Base-by-base conservation (phyloP, 2,888 invertebrate genomes). In the Tenthredo scrophulariae region DNA sequence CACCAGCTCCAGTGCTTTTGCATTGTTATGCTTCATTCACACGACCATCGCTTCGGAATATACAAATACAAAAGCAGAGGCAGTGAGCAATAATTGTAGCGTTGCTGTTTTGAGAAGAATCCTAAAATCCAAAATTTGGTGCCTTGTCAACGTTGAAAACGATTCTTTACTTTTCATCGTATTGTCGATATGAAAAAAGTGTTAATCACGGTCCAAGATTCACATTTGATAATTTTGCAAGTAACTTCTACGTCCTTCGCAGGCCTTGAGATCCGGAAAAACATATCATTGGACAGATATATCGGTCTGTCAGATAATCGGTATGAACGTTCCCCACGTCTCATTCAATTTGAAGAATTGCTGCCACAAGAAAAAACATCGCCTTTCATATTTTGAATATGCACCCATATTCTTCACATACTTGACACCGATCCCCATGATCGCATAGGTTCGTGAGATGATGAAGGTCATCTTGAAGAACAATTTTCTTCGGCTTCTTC, bases 41-140 rank as follows among this genome's bases (percentile, higher is more conserved):
- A 18, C 33, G 67, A 29, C 29, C 26, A 67, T 29, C 29, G 67
- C 67, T 67, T 67, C 15, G 67, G 67, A 67, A 67, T 67, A 67
- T 67, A 15, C 33, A 67, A 67, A 67, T 26, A 67, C 18, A 33
- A 67, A 33, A 67, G 5, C 33, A 29, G 13, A 54, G 67, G 33
- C 15, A 67, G 29, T 67, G 26, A 67, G 67, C 67, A 29, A 67
- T 67, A 54, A 54, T 54, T 29, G 29, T 29, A 15, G 33, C 29
- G 67, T 29, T 67, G 9, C 67, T 26, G 9, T 67, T 33, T 15
- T 29, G 67, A 0, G 15, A 18, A 67, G 1, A 26, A 15, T 67
- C 18, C 18, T 5, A 29, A 67, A 67, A 13, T 29, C 29, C 29
- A 18, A 29, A 22, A 26, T 26, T 29, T 15, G 1, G 65, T 29